Base-by-base conservation (phyloP, 2,888 invertebrate species). In the Tillus elongatus region DNA sequence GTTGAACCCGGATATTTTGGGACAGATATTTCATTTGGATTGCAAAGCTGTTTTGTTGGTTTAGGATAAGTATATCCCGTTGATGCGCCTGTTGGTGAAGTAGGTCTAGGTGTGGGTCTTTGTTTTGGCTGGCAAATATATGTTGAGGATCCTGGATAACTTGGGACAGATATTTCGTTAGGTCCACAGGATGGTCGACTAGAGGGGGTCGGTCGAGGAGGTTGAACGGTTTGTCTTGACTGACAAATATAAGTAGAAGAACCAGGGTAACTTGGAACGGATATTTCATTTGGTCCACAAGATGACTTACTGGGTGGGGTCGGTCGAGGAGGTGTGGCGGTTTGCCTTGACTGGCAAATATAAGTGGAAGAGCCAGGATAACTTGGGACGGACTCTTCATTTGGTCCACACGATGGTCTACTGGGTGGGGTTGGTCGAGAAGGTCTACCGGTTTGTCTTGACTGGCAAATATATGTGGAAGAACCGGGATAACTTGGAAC, bases 31-130 rank as follows among this genome's bases (percentile, higher is more conserved):
- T 19, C 24, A 19, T 19, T 19, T 19, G 24, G 24, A 8, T n/a
- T n/a, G n/a, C 24, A 19, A n/a, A 19, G n/a, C n/a, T 19, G 6
- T n/a, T 8, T n/a, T n/a, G 49, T 46, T 9, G 53, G 43, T 29
- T 31, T 49, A 15, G 50, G 44, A 28, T 58, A 59, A 19, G 37
- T 37, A 42, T 56, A 58, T 14, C 51, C 49, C 10, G 29, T 37
- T 15, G 39, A 29, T 11, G 37, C 28, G 9, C 14, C 14, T 10
- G 34, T 28, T 11, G 28, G 30, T 29, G 14, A 30, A 4, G 15
- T 16, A 11, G 38, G 38, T 9, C 27, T 30, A n/a, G 24, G n/a
- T 30, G 10, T 4, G 30, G 44, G 42, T 24, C 6, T 19, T 6
- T 41, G 40, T 24, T 41, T 48, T 29, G 49, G 44, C n/a, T 19